Base-by-base conservation (phyloP, 2,888 invertebrate genomes). In the Cheiracanthium punctorium region DNA sequence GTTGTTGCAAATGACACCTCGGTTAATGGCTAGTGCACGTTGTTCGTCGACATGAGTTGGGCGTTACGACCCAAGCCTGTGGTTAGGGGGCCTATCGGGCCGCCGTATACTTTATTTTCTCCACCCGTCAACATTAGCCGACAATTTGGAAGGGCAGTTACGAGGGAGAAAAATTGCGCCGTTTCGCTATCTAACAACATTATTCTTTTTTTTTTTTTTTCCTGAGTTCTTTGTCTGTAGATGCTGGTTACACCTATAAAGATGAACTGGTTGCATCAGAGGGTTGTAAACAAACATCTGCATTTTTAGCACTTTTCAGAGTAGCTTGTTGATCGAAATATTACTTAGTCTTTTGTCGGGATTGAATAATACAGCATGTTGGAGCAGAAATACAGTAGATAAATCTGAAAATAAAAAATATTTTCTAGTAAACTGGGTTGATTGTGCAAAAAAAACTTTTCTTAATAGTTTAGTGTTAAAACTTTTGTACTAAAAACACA, bases 1-100 rank as follows among this genome's bases (percentile, higher is more conserved):
- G 77, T 85, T 79, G 79, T 85, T 43, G 69, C 33, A 74, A 79
- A 80, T 70, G 58, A 70, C 73, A 79, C 73, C 70, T 70, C 58
- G 52, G 67, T 73, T 80, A 74, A 85, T 85, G 37, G 79, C 74
- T 37, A 85, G 64, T 37, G 74, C 74, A 74, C 79, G 79, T 28
- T 48, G 65, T 52, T 24, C 41, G 29, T 24, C 10, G 67, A 70
- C 74, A 70, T 29, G 48, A 84, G 73, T 24, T 67, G 73, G 84
- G 70, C 79, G 74, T 77, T 33, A 24, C 32, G 33, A 10, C 10
- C 17, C 12, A 14, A 58, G 65, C 52, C 70, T 85, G 69, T 74
- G 79, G 74, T 85, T 85, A 77, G 7, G 67, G 28, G 65, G 28
- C 24, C 41, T 41, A 20, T 30, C 30, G 14, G 20, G 43, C 76